These are phyloP conservation scores for Sebastes reedi DNA, from an alignment of 2,797 vertebrate genomes.

Conservation along the genomic window DNA sequence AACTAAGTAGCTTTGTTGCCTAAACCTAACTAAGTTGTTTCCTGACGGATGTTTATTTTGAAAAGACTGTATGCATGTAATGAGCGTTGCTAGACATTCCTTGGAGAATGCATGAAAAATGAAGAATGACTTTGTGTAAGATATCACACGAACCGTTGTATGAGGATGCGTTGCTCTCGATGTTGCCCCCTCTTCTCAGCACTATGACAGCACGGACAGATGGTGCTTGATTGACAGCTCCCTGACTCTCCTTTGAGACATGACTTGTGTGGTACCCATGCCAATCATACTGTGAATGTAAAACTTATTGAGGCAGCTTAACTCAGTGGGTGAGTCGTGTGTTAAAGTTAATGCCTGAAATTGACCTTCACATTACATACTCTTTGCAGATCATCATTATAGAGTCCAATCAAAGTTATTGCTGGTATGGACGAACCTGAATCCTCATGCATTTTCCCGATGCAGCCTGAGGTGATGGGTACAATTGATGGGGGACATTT, in stretches of 20 bases:
- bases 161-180: accelerated
- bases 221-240: background rate
- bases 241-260: background rate
- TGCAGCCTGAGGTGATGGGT: background rate
- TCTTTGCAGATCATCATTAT: background rate
- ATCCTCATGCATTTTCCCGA: background rate
- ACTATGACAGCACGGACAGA: background rate
- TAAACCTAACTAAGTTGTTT: too few species aligned
- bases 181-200: background rate
- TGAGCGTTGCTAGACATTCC: too few species aligned
- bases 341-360: background rate
- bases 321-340: background rate
- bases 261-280: background rate
- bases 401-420: constrained; percentile 5
- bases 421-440: background rate
- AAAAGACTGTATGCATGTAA: too few species aligned
- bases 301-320: background rate
- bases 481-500: background rate
- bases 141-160: too few species aligned
- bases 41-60: too few species aligned
- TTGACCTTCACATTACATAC: background rate
- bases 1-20: too few species aligned
- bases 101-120: too few species aligned
- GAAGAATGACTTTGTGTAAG: too few species aligned
- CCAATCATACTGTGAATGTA: background rate